These are phyloP conservation scores for Odontocolon sp. DNA, from an alignment of 2,888 invertebrate genomes.

Conservation along the genomic window DNA sequence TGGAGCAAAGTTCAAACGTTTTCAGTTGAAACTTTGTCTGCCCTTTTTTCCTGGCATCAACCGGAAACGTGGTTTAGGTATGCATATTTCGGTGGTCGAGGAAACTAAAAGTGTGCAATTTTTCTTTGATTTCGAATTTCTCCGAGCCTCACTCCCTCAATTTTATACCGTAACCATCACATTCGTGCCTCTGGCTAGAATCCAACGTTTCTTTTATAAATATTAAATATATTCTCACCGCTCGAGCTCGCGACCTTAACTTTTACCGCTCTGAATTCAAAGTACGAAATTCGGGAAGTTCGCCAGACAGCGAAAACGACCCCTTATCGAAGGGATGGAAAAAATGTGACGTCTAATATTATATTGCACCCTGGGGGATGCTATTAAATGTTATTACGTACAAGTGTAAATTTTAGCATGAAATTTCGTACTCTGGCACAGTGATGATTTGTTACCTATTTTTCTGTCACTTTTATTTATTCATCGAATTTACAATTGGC, in stretches of 20 bases:
- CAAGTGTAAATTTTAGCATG: neutral
- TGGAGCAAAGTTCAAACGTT: slow-evolving; percentile 51
- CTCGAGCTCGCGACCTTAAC: neutral
- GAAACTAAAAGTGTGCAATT: slow-evolving; percentile 48
- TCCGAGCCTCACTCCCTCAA: slow-evolving; percentile 1
- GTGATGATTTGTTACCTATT: neutral
- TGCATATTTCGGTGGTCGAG: slow-evolving; percentile 47
- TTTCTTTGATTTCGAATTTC: slow-evolving; percentile 48
- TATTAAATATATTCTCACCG: slow-evolving; percentile 47
- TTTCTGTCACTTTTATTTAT: slow-evolving; percentile 40
- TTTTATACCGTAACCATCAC: too few species aligned
- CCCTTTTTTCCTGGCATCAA: slow-evolving; percentile 15
- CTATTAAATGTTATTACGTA: neutral
- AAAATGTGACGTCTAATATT: neutral
- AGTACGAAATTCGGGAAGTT: neutral
- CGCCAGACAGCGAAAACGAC: neutral
- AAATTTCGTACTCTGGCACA: neutral
- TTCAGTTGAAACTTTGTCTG: neutral
- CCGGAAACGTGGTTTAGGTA: slow-evolving; percentile 31
- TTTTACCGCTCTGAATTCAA: neutral
- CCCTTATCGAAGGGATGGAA: neutral
- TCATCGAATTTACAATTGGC: slow-evolving; percentile 56
- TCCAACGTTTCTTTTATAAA: slow-evolving; percentile 52
- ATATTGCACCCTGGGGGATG: neutral
- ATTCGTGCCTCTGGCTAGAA: slow-evolving; percentile 22